Evolutionary conservation across 2,888 invertebrate genomes (phyloP), one percentile per base, ranked within the genome.

Genomic region (Ctenicera cuprea): DNA sequence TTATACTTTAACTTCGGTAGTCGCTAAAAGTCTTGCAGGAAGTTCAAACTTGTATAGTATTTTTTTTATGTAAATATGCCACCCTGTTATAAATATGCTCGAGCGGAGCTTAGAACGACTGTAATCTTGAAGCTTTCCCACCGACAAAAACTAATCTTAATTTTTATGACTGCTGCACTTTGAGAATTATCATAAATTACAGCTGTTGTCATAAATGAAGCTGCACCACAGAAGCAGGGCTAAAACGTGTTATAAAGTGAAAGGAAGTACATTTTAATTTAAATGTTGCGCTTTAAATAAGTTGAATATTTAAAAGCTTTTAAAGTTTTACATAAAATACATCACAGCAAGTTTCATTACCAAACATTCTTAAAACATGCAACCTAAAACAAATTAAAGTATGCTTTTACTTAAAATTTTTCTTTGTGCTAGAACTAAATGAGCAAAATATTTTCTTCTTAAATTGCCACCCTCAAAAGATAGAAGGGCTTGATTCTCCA

Each of bases 81-180:
- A 16, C 57, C 18, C 37, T n/a, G 33, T 33, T 37, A 37, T 57
- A 16, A 57, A 33, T 37, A 14, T 37, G 37, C 16, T 37, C 12
- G 37, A 18, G 5, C 2, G 37, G 1, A 50, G 54, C 2, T 9
- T n/a, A 8, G 20, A 38, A 38, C 59, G 37, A 59, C 38, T 59
- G 33, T 16, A 38, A 16, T 30, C 54, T 20, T 57, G 11, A 43
- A 45, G 18, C n/a, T 26, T 38, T 30, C 63, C 41, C 26, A 14
- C 43, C 63, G 48, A 33, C 30, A 63, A 45, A 37, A 43, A 63
- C 63, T 63, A 45, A 63, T 63, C 63, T 63, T 63, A 63, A 63
- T 63, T 45, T 45, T 45, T 63, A 45, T 63, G 63, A 48, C 18
- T 63, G 12, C 18, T 45, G 63, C 45, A 43, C 45, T 63, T 41